A percentile compares a stretch with the other conserved stretches of the same genome.
Conservation (phyloP, 37 sponge, comb jelly and placozoan species). For the Chondrilla cf. caribensis region DNA sequence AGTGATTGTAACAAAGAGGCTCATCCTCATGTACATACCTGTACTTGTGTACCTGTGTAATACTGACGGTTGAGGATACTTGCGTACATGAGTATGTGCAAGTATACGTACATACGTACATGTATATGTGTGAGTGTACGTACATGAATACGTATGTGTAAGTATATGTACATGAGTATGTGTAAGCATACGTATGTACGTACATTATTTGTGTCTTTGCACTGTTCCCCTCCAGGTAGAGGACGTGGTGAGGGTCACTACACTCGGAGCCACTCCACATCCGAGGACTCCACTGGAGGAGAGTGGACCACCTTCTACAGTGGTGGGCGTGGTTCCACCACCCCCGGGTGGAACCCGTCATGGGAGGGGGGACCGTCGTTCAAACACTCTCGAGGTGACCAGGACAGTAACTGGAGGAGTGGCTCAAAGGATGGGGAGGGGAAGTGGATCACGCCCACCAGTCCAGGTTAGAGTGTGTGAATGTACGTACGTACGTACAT, state of each 20-base stretch:
- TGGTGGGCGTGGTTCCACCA: neutral
- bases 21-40: too few species aligned
- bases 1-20: too few species aligned
- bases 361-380: neutral
- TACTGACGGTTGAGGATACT: too few species aligned
- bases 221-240: conserved; percentile 34
- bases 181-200: neutral
- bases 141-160: too few species aligned
- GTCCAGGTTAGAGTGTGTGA: conserved; percentile 46
- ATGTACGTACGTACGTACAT: conserved; percentile 8
- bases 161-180: too few species aligned
- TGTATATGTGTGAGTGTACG: too few species aligned
- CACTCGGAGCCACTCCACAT: neutral
- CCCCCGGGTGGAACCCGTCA: neutral
- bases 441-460: conserved; percentile 27
- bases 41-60: too few species aligned
- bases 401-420: conserved; percentile 63
- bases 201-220: neutral
- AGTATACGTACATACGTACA: too few species aligned
- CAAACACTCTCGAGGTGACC: conserved; percentile 30
- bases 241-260: conserved; percentile 32
- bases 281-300: neutral
- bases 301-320: neutral
- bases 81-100: too few species aligned
- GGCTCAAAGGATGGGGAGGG: conserved; percentile 31